Percentiles rank a stretch among this genome's conserved stretches.
Evolutionary conservation across 2,888 invertebrate genomes (phyloP).

Genomic region (Eupithecia subfuscata): DNA sequence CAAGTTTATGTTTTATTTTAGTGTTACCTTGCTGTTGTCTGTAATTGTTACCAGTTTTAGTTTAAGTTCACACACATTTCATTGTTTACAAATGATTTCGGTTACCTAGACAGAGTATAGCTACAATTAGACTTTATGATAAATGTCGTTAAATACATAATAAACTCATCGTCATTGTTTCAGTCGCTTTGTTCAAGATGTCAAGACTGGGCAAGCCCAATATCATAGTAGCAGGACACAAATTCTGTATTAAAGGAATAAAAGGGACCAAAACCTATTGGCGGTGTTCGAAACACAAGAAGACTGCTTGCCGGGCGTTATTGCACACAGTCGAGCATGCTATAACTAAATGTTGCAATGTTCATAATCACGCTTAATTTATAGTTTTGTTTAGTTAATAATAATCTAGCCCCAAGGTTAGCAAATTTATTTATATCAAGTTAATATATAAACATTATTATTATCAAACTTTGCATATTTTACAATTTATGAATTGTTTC

Average conservation of each 20-base stretch:
- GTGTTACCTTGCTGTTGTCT: neutral
- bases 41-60: neutral
- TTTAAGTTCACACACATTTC: neutral
- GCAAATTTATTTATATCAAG: neutral
- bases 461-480: neutral
- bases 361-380: constrained; percentile 30
- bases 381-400: neutral
- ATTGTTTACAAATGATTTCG: neutral
- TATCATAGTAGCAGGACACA: constrained; percentile 51
- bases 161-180: constrained; percentile 18
- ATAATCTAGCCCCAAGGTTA: neutral
- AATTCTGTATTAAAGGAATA: constrained; percentile 49
- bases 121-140: neutral
- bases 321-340: constrained; percentile 39
- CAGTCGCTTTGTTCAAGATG: constrained; percentile 44
- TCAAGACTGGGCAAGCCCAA: constrained; percentile 50
- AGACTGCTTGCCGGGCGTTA: constrained; percentile 42
- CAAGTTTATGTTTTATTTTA: too few relatives aligned
- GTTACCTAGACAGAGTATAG: neutral
- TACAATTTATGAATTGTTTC: neutral
- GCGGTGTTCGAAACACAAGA: constrained; percentile 47
- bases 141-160: neutral
- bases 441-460: neutral
- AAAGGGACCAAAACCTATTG: constrained; percentile 50
- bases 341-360: constrained; percentile 31